Base-by-base conservation (phyloP, 2,888 invertebrate genomes). In the Orthosia incerta region DNA sequence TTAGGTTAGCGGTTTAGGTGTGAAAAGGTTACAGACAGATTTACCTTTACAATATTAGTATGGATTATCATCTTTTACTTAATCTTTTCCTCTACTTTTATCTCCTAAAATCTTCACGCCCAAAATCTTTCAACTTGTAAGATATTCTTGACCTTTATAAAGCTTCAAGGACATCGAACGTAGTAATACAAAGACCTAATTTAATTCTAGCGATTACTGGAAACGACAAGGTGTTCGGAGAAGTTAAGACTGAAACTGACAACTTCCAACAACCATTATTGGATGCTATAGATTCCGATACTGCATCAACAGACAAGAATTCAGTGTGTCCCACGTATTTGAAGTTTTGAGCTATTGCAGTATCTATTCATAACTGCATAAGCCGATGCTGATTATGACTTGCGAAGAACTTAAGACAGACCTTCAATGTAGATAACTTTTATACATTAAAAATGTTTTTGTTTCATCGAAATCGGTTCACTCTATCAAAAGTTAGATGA, bases 81-180 rank as follows among this genome's bases (percentile, higher is more conserved):
- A 61, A 20, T 50, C 9, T 15, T 26, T 16, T 45, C 18, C 15
- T 23, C 16, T n/a, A 46, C 16, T 53, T 12, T 31, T 50, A 65
- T 66, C 26, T 50, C 2, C 45, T 23, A 31, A 46, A 74, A 46
- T 16, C 15, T 31, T 31, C 48, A 60, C 48, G 60, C 48, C 13
- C 4, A 50, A 55, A 67, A 50, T 18, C 12, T 45, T 45, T 45
- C 50, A 71, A 45, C 61, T 74, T 61, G 20, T 63, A 76, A 61
- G 18, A 59, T n/a, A 72, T 60, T 63, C 74, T 72, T 79, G 62
- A 79, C 80, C 80, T 74, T 79, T 64, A 31, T 13, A 51, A 65
- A 39, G 16, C 75, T 51, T 45, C 75, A 77, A 77, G 76, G 75
- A 51, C 56, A 61, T 31, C 23, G 31, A 74, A 61, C 60, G 61